Percentiles rank a stretch among this genome's conserved stretches.
These are phyloP conservation scores for Calidris pugnax DNA, from an alignment of 2,113 vertebrate species.

Conservation along the genomic window DNA sequence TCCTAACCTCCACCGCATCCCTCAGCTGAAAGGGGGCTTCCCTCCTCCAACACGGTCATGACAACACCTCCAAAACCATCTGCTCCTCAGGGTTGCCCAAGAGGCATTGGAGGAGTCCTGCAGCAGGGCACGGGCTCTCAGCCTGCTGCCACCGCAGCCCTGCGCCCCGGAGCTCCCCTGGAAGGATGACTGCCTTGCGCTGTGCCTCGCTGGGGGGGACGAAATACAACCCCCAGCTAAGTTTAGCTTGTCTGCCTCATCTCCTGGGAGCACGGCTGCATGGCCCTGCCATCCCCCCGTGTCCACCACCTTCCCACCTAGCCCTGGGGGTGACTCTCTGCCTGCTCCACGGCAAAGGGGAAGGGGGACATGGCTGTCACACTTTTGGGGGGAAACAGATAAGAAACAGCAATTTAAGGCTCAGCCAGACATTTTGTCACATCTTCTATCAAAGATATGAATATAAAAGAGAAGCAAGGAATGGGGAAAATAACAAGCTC, in stretches of 20 bases:
- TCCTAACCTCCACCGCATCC: not conserved
- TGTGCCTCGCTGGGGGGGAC: accelerated
- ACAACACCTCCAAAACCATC: not conserved
- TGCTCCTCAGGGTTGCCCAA: not conserved
- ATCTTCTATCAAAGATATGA: not conserved
- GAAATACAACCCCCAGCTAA: not conserved
- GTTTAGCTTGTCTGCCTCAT: not conserved
- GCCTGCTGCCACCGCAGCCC: not conserved
- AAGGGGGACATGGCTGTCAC: not conserved
- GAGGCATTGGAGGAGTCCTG: not conserved
- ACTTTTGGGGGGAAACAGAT: not conserved
- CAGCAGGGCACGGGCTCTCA: not conserved
- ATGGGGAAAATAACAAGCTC: not conserved
- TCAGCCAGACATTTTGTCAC: not conserved
- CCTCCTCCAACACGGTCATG: not conserved
- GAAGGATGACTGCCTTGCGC: not conserved
- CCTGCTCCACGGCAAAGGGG: not conserved
- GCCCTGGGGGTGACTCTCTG: not conserved
- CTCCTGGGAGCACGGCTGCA: accelerated
- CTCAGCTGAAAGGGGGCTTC: not conserved
- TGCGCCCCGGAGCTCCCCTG: not conserved
- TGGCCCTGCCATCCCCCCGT: not conserved
- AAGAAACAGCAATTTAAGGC: not conserved
- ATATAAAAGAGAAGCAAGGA: not conserved
- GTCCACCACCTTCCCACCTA: accelerated